Evolutionary conservation across 2,888 invertebrate species (phyloP), one percentile per base, ranked within the genome.

Genomic region (Pristionchus mayeri): DNA sequence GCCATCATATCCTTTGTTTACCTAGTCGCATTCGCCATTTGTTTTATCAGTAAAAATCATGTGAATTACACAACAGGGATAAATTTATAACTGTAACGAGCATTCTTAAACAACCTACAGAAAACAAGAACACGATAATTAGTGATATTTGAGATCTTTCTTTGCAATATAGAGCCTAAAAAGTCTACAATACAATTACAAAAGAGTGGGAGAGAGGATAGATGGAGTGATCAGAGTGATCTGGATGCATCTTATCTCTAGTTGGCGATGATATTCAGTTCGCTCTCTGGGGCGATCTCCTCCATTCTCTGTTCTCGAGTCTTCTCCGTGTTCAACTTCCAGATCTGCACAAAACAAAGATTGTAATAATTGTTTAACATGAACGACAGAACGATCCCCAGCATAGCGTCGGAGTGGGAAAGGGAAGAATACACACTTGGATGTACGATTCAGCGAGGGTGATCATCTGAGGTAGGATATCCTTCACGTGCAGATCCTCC

Each of bases 391-490:
- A n/a, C n/a, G n/a, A n/a, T n/a, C n/a, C n/a, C n/a, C 27, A 27
- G 11, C 63, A 27, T 6, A 63, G 11, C 27, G 9, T 9, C 27
- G 34, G 16, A 27, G 11, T 34, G 27, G 4, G 13, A 44, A 44
- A 9, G 44, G 44, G 13, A 9, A 9, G 44, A 57, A 57, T 57
- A 3, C 11, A 27, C 60, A 3, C 95, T 94, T 99, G 99, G 93
- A 99, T 98, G 93, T 99, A 99, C 4, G 98, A 97, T 94, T 99
- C 99, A 1, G 98, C 98, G 30, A 99, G 94, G 0, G 99, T 98
- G 86, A 99, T 98, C 98, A 99, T 99, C 94, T 99, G 99, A 6
- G 99, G 98, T 85, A 99, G 94, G 92, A 99, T 98, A 93, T 98
- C 98, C 11, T 96, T 97, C 0, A 99, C 98, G 93, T 99, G 99